A percentile compares a stretch with the other conserved stretches of the same genome.
Evolutionary conservation across 1,140 invertebrate genomes (phyloP).

Genomic region (Hyposmocoma kahamanoa): DNA sequence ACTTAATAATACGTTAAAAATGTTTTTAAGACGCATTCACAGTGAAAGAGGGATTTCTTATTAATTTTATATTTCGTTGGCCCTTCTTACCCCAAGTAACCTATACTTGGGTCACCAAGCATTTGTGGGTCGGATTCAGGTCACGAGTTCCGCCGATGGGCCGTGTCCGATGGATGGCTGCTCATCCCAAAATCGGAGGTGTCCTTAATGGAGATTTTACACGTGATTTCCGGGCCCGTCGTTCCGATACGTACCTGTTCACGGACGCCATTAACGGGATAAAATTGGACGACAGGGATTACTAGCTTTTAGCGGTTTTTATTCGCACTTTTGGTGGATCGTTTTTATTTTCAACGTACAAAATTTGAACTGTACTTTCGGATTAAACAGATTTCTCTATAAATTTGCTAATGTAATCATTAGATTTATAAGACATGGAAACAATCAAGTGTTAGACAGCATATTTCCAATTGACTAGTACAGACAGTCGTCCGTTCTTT

Average conservation of each 20-base stretch:
- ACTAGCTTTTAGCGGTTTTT: constrained; percentile 5
- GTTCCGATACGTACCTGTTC: constrained; percentile 26
- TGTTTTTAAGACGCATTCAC: background rate
- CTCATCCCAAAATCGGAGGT: constrained; percentile 54
- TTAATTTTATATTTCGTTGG: background rate
- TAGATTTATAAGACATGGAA: too few species aligned
- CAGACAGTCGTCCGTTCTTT: too few species aligned
- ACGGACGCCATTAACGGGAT: constrained; percentile 28
- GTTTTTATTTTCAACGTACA: too few species aligned
- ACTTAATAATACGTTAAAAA: too few species aligned
- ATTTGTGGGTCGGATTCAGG: constrained; percentile 48
- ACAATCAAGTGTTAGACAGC: too few species aligned
- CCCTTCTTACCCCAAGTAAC: constrained; percentile 19
- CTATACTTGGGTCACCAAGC: constrained; percentile 23
- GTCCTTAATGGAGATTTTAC: constrained; percentile 68
- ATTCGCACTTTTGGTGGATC: background rate
- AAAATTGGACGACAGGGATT: constrained; percentile 8
- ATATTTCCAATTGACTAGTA: too few species aligned
- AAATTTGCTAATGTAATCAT: too few species aligned
- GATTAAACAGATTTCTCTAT: too few species aligned
- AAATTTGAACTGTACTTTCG: too few species aligned
- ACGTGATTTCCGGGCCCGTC: constrained; percentile 55
- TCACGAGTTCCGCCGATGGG: constrained; percentile 56
- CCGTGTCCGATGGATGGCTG: constrained; percentile 61
- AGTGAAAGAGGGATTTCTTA: background rate